A percentile compares a stretch with the other conserved stretches of the same genome.
These are phyloP conservation scores for Camelus bactrianus DNA, from an alignment of 2,113 vertebrate genomes.

Conservation along the genomic window DNA sequence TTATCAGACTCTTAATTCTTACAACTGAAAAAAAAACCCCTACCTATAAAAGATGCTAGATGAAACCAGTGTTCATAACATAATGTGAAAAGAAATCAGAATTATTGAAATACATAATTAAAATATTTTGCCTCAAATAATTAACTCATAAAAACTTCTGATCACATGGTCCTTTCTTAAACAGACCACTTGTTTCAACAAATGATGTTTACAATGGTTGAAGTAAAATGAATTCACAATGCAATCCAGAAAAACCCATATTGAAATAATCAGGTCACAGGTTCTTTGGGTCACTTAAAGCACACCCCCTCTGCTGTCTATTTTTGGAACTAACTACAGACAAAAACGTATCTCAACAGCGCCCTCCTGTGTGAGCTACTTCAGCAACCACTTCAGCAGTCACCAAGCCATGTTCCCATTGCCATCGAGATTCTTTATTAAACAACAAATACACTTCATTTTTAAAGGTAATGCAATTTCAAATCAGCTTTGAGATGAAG, in stretches of 20 bases:
- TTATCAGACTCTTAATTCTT: conserved; percentile 8
- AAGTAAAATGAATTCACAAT: conserved; percentile 51
- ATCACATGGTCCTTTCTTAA: conserved; percentile 9
- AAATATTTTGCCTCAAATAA: conserved; percentile 53
- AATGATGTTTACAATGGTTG: conserved; percentile 28
- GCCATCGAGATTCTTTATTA: background rate
- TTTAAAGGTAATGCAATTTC: conserved; percentile 10
- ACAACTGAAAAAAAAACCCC: background rate
- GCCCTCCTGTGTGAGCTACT: conserved; percentile 45
- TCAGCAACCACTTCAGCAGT: background rate
- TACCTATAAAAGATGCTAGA: background rate
- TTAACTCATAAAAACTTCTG: conserved; percentile 1
- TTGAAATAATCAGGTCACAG: background rate
- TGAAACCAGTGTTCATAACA: background rate
- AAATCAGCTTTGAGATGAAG: background rate
- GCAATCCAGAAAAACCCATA: background rate
- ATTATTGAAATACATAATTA: conserved; percentile 19
- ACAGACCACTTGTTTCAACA: background rate
- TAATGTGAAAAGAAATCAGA: background rate
- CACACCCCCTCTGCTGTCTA: conserved; percentile 15
- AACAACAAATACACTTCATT: background rate
- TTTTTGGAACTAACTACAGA: background rate
- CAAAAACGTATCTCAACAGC: conserved; percentile 55
- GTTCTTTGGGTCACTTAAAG: background rate
- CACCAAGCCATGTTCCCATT: background rate